Evolutionary conservation across 2,113 vertebrate genomes (phyloP), one percentile per base, ranked within the genome.

Genomic region (Cynoglossus semilaevis): DNA sequence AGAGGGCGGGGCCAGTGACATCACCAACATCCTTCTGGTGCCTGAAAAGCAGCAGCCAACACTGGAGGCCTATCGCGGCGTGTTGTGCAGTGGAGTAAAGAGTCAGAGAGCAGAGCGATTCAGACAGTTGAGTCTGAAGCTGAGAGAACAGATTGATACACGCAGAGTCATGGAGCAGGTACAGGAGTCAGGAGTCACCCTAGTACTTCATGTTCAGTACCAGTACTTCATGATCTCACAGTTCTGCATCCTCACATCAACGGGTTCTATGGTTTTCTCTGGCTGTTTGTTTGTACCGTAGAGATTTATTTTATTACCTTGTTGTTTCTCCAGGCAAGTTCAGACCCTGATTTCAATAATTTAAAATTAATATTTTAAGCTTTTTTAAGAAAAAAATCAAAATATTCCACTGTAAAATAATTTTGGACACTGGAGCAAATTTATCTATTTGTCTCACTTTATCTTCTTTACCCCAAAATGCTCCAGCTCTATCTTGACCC

Each of bases 121-220:
- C n/a, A 34, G 73, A 1, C 84, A 88, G 74, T 81, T 98, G 83
- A 94, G 94, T 0, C 13, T 81, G 0, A 91, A 93, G 81, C 91
- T 98, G 49, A 87, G 35, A 68, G 86, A 91, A 17, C 95, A 98
- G 85, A 86, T 98, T 78, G 91, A 97, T 52, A 61, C 74, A 0
- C 76, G 85, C 55, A 93, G 84, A 63, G 80, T 95, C 0, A 22
- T 84, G 48, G 90, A 86, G 51, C 91, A 91, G 92, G 96, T 97
- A 83, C 72, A 73, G 17, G 15, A 18, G 16, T 9, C 15, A 36
- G 9, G 1, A 5, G 43, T n/a, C n/a, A n/a, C n/a, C n/a, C n/a
- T n/a, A n/a, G n/a, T n/a, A n/a, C n/a, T n/a, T n/a, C n/a, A n/a
- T n/a, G n/a, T n/a, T n/a, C n/a, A n/a, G n/a, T n/a, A n/a, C n/a